These are phyloP conservation scores for Podotricha telesiphe DNA, from an alignment of 2,888 invertebrate species.

Conservation along the genomic window DNA sequence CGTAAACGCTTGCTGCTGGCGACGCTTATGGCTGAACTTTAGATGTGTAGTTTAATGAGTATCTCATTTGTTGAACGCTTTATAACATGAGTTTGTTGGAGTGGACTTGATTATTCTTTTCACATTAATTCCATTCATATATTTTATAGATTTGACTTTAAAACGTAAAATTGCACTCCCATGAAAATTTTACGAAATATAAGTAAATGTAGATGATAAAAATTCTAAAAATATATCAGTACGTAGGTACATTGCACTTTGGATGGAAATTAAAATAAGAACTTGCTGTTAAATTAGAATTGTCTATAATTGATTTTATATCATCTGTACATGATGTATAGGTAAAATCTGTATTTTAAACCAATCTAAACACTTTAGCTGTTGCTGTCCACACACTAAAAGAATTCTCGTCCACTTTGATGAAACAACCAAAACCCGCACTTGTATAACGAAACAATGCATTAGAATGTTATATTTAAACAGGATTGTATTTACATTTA, in stretches of 20 bases:
- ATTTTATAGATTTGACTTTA: no score
- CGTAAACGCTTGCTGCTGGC: neutral
- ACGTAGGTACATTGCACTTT: no score
- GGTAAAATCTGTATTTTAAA: neutral
- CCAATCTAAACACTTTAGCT: neutral
- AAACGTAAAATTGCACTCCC: no score
- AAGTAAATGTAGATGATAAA: no score
- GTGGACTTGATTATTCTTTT: no score
- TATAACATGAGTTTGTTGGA: neutral
- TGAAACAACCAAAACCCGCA: constrained; percentile 8
- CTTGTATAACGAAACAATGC: constrained; percentile 3
- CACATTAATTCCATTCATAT: no score
- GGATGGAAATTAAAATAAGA: no score
- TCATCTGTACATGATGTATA: no score
- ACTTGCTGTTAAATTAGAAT: no score
- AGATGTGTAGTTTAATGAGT: neutral
- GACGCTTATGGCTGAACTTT: neutral
- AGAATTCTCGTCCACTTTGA: neutral
- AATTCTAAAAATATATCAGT: no score
- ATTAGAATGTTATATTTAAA: constrained; percentile 15
- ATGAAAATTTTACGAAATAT: no score
- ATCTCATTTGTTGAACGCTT: neutral
- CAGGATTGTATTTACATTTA: neutral
- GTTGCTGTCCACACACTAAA: neutral
- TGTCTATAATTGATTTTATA: no score